Percentiles rank a stretch among this genome's conserved stretches.
Evolutionary conservation across 2,797 vertebrate species (phyloP).

Genomic region (Amblyopsis hoosieri): DNA sequence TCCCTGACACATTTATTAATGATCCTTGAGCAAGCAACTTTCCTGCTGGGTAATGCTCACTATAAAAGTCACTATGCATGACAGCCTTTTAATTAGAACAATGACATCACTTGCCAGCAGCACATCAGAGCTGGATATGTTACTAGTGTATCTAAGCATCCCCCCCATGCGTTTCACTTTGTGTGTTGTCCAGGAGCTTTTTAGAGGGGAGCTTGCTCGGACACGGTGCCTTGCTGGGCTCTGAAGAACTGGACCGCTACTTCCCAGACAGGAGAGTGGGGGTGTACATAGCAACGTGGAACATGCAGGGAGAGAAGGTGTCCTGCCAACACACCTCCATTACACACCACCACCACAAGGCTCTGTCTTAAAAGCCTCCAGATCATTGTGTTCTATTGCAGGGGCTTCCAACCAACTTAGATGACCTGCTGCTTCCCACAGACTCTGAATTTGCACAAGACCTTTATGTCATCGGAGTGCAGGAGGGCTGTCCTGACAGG

Average conservation of each 20-base stretch:
- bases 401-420: conserved; percentile 88
- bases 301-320: conserved; percentile 98
- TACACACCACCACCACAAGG: background rate
- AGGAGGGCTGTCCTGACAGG: conserved; percentile 97
- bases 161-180: background rate
- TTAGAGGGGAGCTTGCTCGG: conserved; percentile 94
- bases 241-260: conserved; percentile 92
- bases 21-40: too few relatives aligned
- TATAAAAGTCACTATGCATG: too few relatives aligned
- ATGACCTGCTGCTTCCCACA: conserved; percentile 91
- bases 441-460: conserved; percentile 94
- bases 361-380: background rate
- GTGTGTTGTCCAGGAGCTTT: conserved; percentile 84
- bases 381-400: conserved; percentile 47
- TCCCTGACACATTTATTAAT: too few relatives aligned
- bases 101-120: background rate
- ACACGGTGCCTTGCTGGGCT: conserved; percentile 89
- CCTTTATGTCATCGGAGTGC: conserved; percentile 92
- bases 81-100: too few relatives aligned
- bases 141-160: background rate
- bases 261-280: conserved; percentile 88
- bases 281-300: conserved; percentile 93
- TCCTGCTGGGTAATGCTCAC: too few relatives aligned
- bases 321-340: background rate
- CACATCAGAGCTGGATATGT: background rate